phyloP scores from a whole-genome alignment of 2,888 invertebrate genomes.

The Geophilus truncorum region DNA sequence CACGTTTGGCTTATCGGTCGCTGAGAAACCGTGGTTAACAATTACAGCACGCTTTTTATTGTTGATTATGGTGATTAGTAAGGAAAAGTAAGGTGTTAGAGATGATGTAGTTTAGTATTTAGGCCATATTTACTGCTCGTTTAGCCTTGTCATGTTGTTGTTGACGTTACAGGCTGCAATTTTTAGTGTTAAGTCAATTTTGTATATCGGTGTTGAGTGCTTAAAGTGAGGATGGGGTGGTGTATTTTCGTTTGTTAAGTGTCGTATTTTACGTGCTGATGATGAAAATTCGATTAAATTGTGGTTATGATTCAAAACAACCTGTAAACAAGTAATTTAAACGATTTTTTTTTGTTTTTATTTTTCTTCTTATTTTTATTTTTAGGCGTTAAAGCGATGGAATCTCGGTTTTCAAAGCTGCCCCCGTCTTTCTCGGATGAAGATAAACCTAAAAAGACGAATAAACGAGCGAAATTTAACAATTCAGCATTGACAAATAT shows the following conservation, averaged over 20 bases:
- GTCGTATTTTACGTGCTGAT: background rate
- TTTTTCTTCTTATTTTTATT: background rate
- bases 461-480: background rate
- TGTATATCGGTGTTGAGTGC: background rate
- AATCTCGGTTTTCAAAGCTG: background rate
- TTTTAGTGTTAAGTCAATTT: background rate
- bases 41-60: background rate
- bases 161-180: background rate
- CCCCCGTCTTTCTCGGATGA: background rate
- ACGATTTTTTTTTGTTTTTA: background rate
- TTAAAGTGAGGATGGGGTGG: background rate
- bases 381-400: background rate
- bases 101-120: background rate
- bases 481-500: background rate
- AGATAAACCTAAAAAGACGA: background rate
- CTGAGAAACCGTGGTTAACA: background rate
- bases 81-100: background rate
- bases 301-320: too few species aligned
- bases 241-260: background rate
- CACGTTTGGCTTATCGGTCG: background rate
- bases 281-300: background rate
- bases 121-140: background rate
- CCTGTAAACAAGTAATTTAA: too few species aligned
- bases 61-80: background rate
- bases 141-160: slow-evolving; percentile 3